Evolutionary conservation across 2,888 invertebrate genomes (phyloP), one percentile per base, ranked within the genome.

Genomic region (Nysson spinosus): DNA sequence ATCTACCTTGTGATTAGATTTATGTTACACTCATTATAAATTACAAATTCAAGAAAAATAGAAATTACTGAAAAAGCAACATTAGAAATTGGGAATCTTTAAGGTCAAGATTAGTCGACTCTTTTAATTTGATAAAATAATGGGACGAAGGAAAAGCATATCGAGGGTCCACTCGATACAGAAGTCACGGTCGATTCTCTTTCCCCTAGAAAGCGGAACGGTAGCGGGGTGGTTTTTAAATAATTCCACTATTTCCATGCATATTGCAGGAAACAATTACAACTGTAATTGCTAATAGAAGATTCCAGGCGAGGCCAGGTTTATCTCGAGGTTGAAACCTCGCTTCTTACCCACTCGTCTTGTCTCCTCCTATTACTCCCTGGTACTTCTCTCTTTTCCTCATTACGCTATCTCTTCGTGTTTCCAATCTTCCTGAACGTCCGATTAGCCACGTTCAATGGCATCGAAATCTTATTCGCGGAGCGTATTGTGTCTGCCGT

Each of bases 281-380:
- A 86, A 85, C 82, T 86, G 85, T 86, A 87, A 87, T 86, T 86
- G 86, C 85, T 86, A 86, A 86, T 86, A 86, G 86, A 87, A 86
- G 86, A 86, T 84, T 85, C 85, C 84, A 85, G 85, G 83, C 85
- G 84, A 84, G 83, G 80, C 81, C 79, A 82, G 84, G 83, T 85
- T 86, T 87, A 87, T 86, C 86, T 84, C 79, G 72, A 77, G 77
- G 77, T 75, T 79, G 77, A 79, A 80, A 79, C 69, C 75, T n/a
- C 72, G 68, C 69, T 73, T 57, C 75, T 76, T 72, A 68, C 75
- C 69, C 68, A 58, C 72, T 68, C 69, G 32, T 70, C 63, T 65
- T 62, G 35, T 51, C 55, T 51, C 60, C 63, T 22, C 46, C 39
- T 50, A 30, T 34, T 51, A 22, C 32, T 9, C 14, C 47, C 37